A percentile compares a stretch with the other conserved stretches of the same genome.
These are phyloP conservation scores for Tetanocera ferruginea DNA, from an alignment of 2,888 invertebrate species.

Conservation along the genomic window DNA sequence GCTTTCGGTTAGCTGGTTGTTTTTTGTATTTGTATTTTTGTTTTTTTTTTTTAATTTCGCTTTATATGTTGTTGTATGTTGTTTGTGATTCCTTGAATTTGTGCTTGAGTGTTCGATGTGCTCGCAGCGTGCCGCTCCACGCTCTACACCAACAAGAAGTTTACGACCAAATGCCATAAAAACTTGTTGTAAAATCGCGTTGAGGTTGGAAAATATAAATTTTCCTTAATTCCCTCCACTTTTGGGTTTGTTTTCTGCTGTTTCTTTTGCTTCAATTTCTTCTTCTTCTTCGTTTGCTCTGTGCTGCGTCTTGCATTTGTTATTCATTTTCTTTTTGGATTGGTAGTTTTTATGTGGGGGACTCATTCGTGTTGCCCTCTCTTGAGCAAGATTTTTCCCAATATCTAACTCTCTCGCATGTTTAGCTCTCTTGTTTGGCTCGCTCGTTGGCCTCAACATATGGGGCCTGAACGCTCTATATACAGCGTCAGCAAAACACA, in stretches of 20 bases:
- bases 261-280: constrained; percentile 24
- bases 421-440: too few relatives aligned
- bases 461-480: not conserved
- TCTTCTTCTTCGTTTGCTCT: not conserved
- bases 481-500: not conserved
- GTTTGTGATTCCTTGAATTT: not conserved
- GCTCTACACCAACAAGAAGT: constrained; percentile 68
- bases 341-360: not conserved
- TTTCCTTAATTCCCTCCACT: constrained; percentile 30
- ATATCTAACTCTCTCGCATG: not conserved
- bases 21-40: not conserved
- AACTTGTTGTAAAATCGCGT: constrained; percentile 68
- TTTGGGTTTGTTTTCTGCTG: not conserved
- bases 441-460: not conserved
- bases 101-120: constrained; percentile 18
- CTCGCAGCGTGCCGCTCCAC: constrained; percentile 28
- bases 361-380: not conserved
- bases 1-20: not conserved
- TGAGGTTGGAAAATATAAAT: constrained; percentile 53
- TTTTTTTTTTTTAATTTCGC: not conserved
- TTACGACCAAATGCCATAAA: constrained; percentile 71
- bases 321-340: not conserved
- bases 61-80: not conserved
- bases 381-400: not conserved
- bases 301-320: not conserved